These are phyloP conservation scores for Pseudomyrmex cubaensis DNA, from an alignment of 1,140 invertebrate species.

Conservation along the genomic window DNA sequence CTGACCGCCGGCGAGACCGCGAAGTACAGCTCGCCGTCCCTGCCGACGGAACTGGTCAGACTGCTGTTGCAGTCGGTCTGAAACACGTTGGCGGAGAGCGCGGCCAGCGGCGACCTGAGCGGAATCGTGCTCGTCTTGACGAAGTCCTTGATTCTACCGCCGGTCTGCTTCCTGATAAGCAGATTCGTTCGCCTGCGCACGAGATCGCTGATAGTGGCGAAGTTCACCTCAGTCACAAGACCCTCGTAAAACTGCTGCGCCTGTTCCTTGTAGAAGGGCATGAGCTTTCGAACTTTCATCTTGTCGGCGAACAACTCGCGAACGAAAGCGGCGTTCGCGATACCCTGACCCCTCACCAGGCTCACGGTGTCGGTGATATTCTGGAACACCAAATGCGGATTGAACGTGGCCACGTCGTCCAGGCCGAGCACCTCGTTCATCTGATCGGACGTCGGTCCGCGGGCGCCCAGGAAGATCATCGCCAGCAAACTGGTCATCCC, in stretches of 20 bases:
- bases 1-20: slow-evolving; percentile 91
- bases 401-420: slow-evolving; percentile 95
- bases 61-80: slow-evolving; percentile 92
- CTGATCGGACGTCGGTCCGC: slow-evolving; percentile 94
- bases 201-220: slow-evolving; percentile 91
- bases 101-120: slow-evolving; percentile 90
- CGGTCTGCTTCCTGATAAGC: slow-evolving; percentile 91
- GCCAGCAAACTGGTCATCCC: slow-evolving; percentile 93
- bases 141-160: slow-evolving; percentile 91
- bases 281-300: slow-evolving; percentile 89
- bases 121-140: slow-evolving; percentile 89
- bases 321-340: slow-evolving; percentile 91
- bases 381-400: slow-evolving; percentile 93
- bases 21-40: slow-evolving; percentile 94
- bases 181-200: slow-evolving; percentile 91
- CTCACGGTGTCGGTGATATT: slow-evolving; percentile 91
- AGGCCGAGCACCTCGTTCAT: slow-evolving; percentile 94
- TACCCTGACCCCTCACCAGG: slow-evolving; percentile 87
- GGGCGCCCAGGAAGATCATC: slow-evolving; percentile 95
- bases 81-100: slow-evolving; percentile 92
- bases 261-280: slow-evolving; percentile 94
- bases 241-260: slow-evolving; percentile 94
- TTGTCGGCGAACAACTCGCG: slow-evolving; percentile 92
- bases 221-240: slow-evolving; percentile 93
- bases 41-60: slow-evolving; percentile 86